Evolutionary conservation across 2,888 invertebrate species (phyloP).

Genomic region (Biston stratarius): DNA sequence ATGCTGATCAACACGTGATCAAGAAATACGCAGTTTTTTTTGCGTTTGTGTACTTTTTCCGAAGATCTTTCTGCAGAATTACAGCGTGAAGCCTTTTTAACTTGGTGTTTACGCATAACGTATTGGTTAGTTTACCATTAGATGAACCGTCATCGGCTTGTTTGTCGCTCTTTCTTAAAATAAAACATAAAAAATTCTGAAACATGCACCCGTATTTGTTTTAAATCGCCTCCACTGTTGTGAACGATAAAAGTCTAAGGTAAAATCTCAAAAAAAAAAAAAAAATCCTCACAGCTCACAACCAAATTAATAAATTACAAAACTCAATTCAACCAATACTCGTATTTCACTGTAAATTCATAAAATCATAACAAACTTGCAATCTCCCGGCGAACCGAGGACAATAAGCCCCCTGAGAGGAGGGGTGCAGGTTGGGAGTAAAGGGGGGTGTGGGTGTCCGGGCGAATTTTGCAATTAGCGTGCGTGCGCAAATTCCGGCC

Average conservation of each 20-base stretch:
- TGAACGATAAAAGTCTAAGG: too few relatives aligned
- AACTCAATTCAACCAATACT: slow-evolving; percentile 38
- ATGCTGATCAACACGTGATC: too few relatives aligned
- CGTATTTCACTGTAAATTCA: slow-evolving; percentile 42
- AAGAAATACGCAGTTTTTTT: too few relatives aligned
- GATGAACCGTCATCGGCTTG: too few relatives aligned
- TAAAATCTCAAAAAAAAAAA: neutral
- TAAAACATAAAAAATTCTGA: neutral
- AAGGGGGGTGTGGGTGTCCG: slow-evolving; percentile 35
- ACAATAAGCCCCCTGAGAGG: slow-evolving; percentile 54
- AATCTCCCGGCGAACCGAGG: slow-evolving; percentile 43
- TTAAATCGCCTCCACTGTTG: too few relatives aligned
- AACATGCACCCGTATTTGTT: neutral
- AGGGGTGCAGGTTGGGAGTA: slow-evolving; percentile 26
- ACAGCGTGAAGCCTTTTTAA: too few relatives aligned
- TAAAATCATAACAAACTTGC: slow-evolving; percentile 44
- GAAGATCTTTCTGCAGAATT: too few relatives aligned
- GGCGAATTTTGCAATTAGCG: slow-evolving; percentile 79
- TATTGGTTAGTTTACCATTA: too few relatives aligned
- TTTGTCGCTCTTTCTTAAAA: too few relatives aligned
- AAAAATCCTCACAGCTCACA: neutral
- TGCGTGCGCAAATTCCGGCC: slow-evolving; percentile 66
- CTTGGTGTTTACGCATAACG: too few relatives aligned
- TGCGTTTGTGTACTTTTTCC: too few relatives aligned
- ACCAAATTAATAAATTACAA: slow-evolving; percentile 22